Evolutionary conservation across 2,113 vertebrate genomes (phyloP).

Genomic region (Dasyurus viverrinus): DNA sequence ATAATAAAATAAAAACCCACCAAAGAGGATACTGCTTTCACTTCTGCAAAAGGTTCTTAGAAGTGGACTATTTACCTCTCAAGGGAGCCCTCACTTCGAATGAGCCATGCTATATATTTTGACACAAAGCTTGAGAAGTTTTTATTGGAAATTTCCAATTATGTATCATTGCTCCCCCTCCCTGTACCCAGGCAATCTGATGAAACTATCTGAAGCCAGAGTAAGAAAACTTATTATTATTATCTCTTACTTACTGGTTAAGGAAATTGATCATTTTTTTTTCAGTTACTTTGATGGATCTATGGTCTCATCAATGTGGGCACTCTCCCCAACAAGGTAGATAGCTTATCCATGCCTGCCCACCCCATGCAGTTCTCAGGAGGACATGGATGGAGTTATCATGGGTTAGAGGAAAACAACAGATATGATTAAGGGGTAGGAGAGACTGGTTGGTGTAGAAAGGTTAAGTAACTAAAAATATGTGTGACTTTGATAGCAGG

Average conservation of each 20-base stretch:
- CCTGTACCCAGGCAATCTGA: constrained; percentile 47
- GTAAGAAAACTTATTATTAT: constrained; percentile 29
- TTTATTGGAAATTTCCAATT: constrained; percentile 61
- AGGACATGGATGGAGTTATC: constrained; percentile 22
- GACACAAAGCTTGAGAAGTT: constrained; percentile 70
- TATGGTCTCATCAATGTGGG: neutral
- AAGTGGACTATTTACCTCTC: constrained; percentile 58
- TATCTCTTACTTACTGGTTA: neutral
- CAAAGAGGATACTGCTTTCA: constrained; percentile 50
- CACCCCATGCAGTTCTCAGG: neutral
- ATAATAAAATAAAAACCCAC: neutral
- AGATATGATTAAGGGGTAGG: constrained; percentile 35
- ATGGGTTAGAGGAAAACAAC: constrained; percentile 29
- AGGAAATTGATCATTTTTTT: neutral
- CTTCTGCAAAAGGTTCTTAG: constrained; percentile 44
- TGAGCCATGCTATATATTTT: constrained; percentile 70
- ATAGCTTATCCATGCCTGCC: neutral
- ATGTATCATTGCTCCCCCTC: constrained; percentile 26
- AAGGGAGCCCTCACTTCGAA: constrained; percentile 64
- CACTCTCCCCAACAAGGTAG: neutral
- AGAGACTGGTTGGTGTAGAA: constrained; percentile 45
- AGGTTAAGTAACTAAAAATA: constrained; percentile 73
- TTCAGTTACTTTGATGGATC: neutral
- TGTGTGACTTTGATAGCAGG: constrained; percentile 44
- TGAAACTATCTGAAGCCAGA: constrained; percentile 38